These are phyloP conservation scores for Brachypteracias leptosomus DNA, from an alignment of 2,113 vertebrate species.

Conservation along the genomic window DNA sequence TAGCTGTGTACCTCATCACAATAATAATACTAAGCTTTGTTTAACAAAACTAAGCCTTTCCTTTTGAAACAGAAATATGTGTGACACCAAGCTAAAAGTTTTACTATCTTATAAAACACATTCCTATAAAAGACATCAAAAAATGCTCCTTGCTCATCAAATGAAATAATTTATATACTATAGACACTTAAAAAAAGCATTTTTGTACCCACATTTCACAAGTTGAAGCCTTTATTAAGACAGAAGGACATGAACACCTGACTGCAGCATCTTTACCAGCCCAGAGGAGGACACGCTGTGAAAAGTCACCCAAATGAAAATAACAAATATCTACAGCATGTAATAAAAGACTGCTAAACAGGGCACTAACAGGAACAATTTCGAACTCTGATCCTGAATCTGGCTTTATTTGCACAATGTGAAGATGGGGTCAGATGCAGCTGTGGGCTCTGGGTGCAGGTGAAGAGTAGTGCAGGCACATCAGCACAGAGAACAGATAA, in stretches of 20 bases:
- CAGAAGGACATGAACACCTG: not conserved
- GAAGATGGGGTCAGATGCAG: not conserved
- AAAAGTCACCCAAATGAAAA: not conserved
- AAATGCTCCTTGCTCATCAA: not conserved
- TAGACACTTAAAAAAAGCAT: not conserved
- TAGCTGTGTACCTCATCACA: constrained; percentile 27
- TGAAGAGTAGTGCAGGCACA: not conserved
- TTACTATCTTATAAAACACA: not conserved
- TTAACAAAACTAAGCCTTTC: constrained; percentile 33
- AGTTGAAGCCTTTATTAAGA: not conserved
- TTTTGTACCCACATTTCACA: not conserved
- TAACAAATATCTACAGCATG: not conserved
- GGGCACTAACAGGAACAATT: not conserved
- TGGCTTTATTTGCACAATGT: not conserved
- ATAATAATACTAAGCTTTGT: constrained; percentile 4
- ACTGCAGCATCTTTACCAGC: not conserved
- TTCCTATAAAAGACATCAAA: not conserved
- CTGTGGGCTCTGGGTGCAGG: not conserved
- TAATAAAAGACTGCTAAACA: not conserved
- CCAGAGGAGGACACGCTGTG: not conserved
- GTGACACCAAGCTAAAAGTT: not conserved
- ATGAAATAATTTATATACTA: not conserved
- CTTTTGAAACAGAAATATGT: constrained; percentile 18
- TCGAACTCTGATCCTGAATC: not conserved
- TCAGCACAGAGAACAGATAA: not conserved